Evolutionary conservation across 2,113 vertebrate genomes (phyloP).

Genomic region (Pterophyllum scalare): DNA sequence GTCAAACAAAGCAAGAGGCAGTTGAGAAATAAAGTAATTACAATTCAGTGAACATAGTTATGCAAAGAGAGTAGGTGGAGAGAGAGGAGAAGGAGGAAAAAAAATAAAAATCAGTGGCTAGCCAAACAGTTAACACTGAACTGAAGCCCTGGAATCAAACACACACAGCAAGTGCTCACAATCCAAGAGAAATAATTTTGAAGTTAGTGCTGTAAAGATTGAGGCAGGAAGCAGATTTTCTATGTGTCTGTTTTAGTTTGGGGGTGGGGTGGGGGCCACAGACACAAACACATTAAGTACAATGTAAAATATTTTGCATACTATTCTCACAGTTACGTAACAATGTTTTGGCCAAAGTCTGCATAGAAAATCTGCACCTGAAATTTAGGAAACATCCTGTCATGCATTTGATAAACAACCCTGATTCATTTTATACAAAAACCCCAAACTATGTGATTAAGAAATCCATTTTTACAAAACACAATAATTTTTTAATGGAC

Average conservation of each 20-base stretch:
- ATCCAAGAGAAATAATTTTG: conserved; percentile 25
- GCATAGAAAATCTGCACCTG: conserved; percentile 69
- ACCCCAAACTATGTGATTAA: conserved; percentile 58
- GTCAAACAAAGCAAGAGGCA: conserved; percentile 56
- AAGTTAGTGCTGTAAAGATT: conserved; percentile 55
- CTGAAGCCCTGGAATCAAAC: conserved; percentile 65
- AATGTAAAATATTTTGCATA: neutral
- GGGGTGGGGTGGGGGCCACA: too few relatives aligned
- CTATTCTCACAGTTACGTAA: neutral
- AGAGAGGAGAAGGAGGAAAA: neutral
- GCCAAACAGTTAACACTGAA: conserved; percentile 52
- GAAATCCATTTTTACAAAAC: conserved; percentile 26
- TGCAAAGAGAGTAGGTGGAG: conserved; percentile 45
- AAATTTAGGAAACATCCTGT: conserved; percentile 27
- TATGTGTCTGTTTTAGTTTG: conserved; percentile 36
- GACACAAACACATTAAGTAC: neutral
- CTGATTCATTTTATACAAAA: conserved; percentile 16
- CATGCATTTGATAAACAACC: conserved; percentile 54
- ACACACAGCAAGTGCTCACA: conserved; percentile 29
- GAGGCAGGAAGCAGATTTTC: conserved; percentile 58
- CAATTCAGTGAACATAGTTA: conserved; percentile 52
- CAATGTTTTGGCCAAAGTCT: neutral
- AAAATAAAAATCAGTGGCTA: conserved; percentile 37
- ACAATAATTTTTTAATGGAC: conserved; percentile 44
- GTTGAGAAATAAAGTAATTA: conserved; percentile 44